phyloP scores from a whole-genome alignment of 2,888 invertebrate genomes.

The Drepana falcataria region DNA sequence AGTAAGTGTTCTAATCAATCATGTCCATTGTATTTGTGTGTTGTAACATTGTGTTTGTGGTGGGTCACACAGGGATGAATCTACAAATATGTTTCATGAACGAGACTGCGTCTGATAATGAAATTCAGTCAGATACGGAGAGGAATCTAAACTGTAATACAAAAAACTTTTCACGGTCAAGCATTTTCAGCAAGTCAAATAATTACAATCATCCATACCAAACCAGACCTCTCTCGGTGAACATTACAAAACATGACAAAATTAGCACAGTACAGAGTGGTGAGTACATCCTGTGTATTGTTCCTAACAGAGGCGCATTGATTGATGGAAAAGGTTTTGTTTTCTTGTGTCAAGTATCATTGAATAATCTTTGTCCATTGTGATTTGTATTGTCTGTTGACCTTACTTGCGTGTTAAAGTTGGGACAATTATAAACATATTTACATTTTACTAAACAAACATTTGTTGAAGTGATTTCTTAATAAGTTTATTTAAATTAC shows the following conservation, averaged over 20 bases:
- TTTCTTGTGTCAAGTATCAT: background rate
- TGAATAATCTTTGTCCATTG: conserved; percentile 6
- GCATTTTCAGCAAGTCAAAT: conserved; percentile 63
- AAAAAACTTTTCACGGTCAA: conserved; percentile 62
- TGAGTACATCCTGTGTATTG: conserved; percentile 48
- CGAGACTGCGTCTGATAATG: conserved; percentile 91
- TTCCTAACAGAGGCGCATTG: conserved; percentile 14
- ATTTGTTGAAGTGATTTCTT: background rate
- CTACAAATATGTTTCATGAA: conserved; percentile 98
- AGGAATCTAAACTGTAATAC: conserved; percentile 55
- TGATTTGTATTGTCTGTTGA: conserved; percentile 6
- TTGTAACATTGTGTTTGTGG: conserved; percentile 31
- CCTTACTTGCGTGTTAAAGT: background rate
- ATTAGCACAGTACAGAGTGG: conserved; percentile 58
- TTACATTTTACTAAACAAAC: too few relatives aligned
- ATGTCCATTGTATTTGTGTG: conserved; percentile 13
- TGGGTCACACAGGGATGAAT: conserved; percentile 85
- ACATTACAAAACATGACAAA: conserved; percentile 70
- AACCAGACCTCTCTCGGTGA: conserved; percentile 68
- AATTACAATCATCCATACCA: conserved; percentile 70
- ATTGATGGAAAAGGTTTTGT: conserved; percentile 8
- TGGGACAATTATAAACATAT: too few relatives aligned
- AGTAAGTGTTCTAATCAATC: background rate
- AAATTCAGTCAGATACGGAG: conserved; percentile 88
- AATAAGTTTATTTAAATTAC: background rate